These are phyloP conservation scores for Cromileptes altivelis DNA, from an alignment of 2,113 vertebrate species.

Conservation along the genomic window DNA sequence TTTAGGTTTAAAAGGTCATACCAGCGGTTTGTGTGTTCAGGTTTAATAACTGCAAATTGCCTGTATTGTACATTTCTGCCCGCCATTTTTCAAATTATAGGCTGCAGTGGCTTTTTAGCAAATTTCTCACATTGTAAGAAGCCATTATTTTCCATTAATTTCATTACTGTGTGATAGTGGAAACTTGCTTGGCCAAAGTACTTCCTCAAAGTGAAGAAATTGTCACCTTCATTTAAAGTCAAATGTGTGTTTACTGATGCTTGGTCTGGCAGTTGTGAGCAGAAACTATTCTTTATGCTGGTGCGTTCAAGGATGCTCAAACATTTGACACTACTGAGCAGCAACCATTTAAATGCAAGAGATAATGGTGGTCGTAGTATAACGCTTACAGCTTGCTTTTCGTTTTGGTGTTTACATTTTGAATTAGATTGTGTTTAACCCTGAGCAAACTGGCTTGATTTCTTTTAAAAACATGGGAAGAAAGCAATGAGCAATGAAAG, in stretches of 20 bases:
- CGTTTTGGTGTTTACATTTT: too few relatives aligned
- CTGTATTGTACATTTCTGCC: not conserved
- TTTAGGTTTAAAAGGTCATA: conserved; percentile 11
- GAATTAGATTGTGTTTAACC: too few relatives aligned
- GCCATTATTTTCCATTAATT: not conserved
- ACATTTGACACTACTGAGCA: not conserved
- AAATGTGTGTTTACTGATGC: not conserved
- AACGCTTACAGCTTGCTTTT: too few relatives aligned
- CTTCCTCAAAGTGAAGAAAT: not conserved
- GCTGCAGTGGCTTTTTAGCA: not conserved
- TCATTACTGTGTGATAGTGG: not conserved
- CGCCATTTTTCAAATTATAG: conserved; percentile 1
- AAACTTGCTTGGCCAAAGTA: not conserved
- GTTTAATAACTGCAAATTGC: conserved; percentile 5
- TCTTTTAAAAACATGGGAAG: too few relatives aligned
- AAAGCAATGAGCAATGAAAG: too few relatives aligned
- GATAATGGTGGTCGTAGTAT: too few relatives aligned
- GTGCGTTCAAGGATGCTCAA: not conserved
- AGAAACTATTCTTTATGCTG: not conserved
- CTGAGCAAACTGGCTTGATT: too few relatives aligned
- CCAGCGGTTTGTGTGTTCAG: not conserved
- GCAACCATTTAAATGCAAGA: too few relatives aligned
- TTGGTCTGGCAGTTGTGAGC: not conserved
- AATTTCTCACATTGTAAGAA: not conserved
- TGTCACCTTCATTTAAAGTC: conserved; percentile 1